phyloP scores from a whole-genome alignment of 2,888 invertebrate species.

The Lymantria monacha region DNA sequence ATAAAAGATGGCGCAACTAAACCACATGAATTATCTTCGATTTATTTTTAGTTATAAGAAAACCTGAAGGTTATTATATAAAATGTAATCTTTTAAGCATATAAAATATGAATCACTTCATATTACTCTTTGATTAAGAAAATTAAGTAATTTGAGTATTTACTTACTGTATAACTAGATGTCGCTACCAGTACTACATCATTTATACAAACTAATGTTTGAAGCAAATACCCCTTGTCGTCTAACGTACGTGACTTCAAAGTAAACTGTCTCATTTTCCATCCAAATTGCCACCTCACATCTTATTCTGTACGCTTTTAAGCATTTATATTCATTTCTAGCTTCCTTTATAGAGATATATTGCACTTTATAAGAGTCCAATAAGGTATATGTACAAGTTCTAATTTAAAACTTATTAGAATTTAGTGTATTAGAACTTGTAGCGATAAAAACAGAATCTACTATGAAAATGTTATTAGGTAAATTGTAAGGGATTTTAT shows the following conservation, averaged over 20 bases:
- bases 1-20: conserved; percentile 47
- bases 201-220: conserved; percentile 2
- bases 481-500: background rate
- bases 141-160: background rate
- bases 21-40: background rate
- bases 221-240: conserved; percentile 31
- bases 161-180: conserved; percentile 42
- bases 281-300: conserved; percentile 69
- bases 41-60: too few relatives aligned
- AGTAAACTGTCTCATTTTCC: conserved; percentile 73
- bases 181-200: conserved; percentile 43
- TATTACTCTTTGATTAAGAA: background rate
- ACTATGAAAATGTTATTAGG: background rate
- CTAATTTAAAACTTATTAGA: conserved; percentile 31
- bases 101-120: too few relatives aligned
- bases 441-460: background rate
- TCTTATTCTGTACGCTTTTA: conserved; percentile 62
- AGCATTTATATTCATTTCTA: conserved; percentile 74
- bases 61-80: too few relatives aligned
- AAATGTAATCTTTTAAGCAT: too few relatives aligned
- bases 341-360: conserved; percentile 64
- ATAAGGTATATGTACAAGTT: conserved; percentile 53
- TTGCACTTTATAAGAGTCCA: conserved; percentile 50
- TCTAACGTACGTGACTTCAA: conserved; percentile 65
- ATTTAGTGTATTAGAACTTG: conserved; percentile 26